Percentiles rank a stretch among this genome's conserved stretches.
Conservation (phyloP, 2,113 vertebrate species). For the Misgurnus mizolepis region DNA sequence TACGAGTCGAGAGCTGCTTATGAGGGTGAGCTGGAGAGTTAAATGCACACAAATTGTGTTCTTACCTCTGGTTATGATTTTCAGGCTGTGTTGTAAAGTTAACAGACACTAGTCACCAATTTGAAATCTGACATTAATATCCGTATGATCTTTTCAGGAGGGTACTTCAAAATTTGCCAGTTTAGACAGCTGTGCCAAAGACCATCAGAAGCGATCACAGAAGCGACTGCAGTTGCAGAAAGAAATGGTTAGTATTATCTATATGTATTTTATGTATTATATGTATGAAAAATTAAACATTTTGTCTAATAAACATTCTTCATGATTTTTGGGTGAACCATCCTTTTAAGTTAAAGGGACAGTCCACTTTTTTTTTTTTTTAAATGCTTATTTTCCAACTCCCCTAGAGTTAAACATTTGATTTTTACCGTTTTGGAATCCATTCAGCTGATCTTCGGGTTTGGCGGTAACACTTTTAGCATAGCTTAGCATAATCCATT, state of each 20-base stretch:
- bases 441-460: too few species aligned
- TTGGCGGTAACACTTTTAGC: too few species aligned
- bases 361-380: too few species aligned
- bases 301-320: too few species aligned
- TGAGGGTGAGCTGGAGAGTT: constrained; percentile 81
- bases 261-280: neutral
- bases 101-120: constrained; percentile 1
- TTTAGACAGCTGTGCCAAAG: constrained; percentile 88
- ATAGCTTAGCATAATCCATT: too few species aligned
- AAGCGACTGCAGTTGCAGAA: constrained; percentile 89
- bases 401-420: too few species aligned
- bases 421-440: too few species aligned
- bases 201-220: constrained; percentile 92
- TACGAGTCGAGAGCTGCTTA: constrained; percentile 90
- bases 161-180: constrained; percentile 96
- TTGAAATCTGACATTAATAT: neutral
- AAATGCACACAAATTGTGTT: neutral
- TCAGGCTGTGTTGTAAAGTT: neutral
- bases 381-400: too few species aligned
- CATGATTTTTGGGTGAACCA: too few species aligned
- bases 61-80: neutral
- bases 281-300: too few species aligned
- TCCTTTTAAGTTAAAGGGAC: too few species aligned
- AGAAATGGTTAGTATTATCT: constrained; percentile 79
- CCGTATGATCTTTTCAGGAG: constrained; percentile 75